Percentiles rank a stretch among this genome's conserved stretches.
phyloP scores from a whole-genome alignment of 2,888 invertebrate genomes.

The Fragum fragum region DNA sequence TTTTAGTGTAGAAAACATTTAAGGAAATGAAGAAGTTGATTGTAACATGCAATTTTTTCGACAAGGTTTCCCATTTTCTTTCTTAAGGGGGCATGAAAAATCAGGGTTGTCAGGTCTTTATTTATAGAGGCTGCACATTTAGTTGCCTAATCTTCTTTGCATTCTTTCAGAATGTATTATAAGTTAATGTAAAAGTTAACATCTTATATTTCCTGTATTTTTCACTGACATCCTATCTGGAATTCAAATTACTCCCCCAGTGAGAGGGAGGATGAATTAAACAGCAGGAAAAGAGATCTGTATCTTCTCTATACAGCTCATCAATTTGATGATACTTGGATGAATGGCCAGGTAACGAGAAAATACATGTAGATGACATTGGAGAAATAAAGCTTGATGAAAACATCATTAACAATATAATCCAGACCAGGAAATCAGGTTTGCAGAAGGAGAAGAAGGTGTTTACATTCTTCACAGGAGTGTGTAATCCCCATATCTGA shows the following conservation, averaged over 20 bases:
- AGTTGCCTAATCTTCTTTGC: too few relatives aligned
- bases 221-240: not conserved
- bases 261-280: not conserved
- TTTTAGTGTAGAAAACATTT: too few relatives aligned
- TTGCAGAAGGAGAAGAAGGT: too few relatives aligned
- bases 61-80: too few relatives aligned
- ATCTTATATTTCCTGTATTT: slow-evolving; percentile 15
- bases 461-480: too few relatives aligned
- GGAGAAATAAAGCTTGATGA: slow-evolving; percentile 17
- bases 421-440: slow-evolving; percentile 6
- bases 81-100: too few relatives aligned
- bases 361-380: slow-evolving; percentile 2
- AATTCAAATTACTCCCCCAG: not conserved
- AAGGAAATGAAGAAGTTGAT: too few relatives aligned
- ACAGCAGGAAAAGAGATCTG: not conserved
- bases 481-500: too few relatives aligned
- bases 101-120: too few relatives aligned
- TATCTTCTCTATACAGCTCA: not conserved
- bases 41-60: too few relatives aligned
- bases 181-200: not conserved
- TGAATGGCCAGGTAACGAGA: slow-evolving; percentile 13
- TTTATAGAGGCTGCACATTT: too few relatives aligned
- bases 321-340: slow-evolving; percentile 17
- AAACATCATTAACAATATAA: slow-evolving; percentile 17
- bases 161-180: too few relatives aligned